Evolutionary conservation across 2,797 vertebrate genomes (phyloP).

Genomic region (Nothura maculosa): DNA sequence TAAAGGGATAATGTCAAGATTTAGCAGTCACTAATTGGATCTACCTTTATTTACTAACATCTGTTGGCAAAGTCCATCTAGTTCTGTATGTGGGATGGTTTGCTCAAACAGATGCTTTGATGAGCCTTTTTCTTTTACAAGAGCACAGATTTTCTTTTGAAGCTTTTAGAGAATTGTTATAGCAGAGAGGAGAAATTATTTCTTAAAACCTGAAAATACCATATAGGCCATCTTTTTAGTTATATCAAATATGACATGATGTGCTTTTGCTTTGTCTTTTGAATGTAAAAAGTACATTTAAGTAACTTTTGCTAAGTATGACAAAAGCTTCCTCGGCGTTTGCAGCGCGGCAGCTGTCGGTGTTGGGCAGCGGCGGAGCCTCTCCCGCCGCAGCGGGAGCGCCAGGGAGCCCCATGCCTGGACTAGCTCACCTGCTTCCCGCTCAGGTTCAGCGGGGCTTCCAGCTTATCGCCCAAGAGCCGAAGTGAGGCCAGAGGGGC

Average conservation of each 20-base stretch:
- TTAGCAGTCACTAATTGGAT: background rate
- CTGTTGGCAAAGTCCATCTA: background rate
- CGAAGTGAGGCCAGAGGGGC: background rate
- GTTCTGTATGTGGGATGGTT: background rate
- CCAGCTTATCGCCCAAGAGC: background rate
- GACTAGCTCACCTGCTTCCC: background rate
- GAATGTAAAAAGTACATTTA: background rate
- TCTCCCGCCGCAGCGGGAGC: background rate
- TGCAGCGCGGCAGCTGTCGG: background rate
- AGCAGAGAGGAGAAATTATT: background rate
- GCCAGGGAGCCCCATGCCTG: background rate
- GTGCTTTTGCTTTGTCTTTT: background rate
- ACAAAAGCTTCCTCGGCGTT: background rate
- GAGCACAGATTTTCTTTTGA: background rate
- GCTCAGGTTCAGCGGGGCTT: too few species aligned
- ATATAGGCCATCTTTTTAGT: background rate
- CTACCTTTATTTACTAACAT: constrained; percentile 25
- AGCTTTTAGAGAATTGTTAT: background rate
- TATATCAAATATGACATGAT: too few species aligned
- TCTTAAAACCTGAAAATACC: background rate
- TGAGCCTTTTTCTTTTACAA: background rate
- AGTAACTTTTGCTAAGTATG: background rate
- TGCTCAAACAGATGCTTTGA: background rate
- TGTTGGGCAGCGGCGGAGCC: background rate
- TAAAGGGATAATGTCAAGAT: constrained; percentile 64